phyloP scores from a whole-genome alignment of 64 coral and sea anemone species.

The Trachythela sp. region DNA sequence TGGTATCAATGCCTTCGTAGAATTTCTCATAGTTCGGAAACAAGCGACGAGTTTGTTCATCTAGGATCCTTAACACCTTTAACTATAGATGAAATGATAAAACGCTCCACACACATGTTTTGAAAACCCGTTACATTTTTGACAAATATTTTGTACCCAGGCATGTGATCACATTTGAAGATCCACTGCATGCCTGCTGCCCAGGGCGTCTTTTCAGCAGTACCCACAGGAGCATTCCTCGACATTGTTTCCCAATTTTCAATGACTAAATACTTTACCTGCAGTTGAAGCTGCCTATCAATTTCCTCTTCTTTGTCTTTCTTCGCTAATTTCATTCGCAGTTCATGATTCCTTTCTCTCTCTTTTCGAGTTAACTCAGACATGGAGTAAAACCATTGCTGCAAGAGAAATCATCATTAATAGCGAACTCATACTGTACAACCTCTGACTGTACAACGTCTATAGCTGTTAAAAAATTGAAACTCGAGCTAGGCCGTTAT shows the following conservation, averaged over 20 bases:
- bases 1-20: not conserved
- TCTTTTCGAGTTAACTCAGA: not conserved
- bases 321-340: not conserved
- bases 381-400: not conserved
- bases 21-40: not conserved
- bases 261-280: not conserved
- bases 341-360: not conserved
- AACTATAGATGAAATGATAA: not conserved
- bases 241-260: too few species aligned
- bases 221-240: not conserved
- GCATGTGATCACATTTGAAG: too few species aligned
- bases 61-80: not conserved
- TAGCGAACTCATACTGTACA: not conserved
- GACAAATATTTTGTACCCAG: not conserved
- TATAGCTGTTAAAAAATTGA: not conserved
- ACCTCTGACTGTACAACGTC: not conserved
- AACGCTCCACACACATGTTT: not conserved
- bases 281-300: not conserved
- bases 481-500: too few species aligned
- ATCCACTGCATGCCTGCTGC: too few species aligned
- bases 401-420: not conserved
- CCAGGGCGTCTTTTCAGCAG: too few species aligned
- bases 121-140: not conserved
- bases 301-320: not conserved
- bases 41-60: not conserved